Base-by-base conservation (phyloP, 2,888 invertebrate species). In the Athalia cordata region DNA sequence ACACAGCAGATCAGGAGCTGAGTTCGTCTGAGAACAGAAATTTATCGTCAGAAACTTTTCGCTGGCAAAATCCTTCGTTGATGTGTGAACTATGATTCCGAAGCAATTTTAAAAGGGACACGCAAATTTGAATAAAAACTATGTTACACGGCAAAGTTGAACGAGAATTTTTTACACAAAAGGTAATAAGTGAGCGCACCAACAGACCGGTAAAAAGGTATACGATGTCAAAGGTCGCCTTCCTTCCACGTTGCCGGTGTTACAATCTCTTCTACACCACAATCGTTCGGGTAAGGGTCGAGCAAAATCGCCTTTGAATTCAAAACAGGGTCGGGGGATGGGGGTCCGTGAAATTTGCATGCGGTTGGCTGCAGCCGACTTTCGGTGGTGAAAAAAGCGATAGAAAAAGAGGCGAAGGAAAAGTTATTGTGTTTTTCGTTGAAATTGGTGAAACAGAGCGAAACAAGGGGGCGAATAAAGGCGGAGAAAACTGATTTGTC, bases 21-120 rank as follows among this genome's bases (percentile, higher is more conserved):
- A n/a, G n/a, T 43, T 15, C 55, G 43, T 55, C 68, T 68, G 68
- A 29, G 55, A 68, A 68, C 15, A 52, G 11, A 68, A 68, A 55
- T 47, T 13, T 13, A 49, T n/a, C 47, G n/a, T 0, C 3, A n/a
- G 6, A 4, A 43, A 6, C 43, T 43, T 64, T 45, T 45, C 9
- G 43, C 8, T 13, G 11, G n/a, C n/a, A 8, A 67, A 15, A 8
- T 0, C 15, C n/a, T 50, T n/a, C n/a, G 29, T 50, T 15, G 7
- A 50, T 50, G 8, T 13, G 15, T 6, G n/a, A 43, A 6, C 2
- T 47, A 9, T 64, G 0, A 45, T 9, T 6, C n/a, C 6, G 45
- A 64, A 47, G 43, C 43, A 45, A 64, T 45, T n/a, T 3, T 4
- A 7, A 8, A 13, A 15, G 13, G 64, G 11, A n/a, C n/a, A n/a